Evolutionary conservation across 2,888 invertebrate species (phyloP), one percentile per base, ranked within the genome.

Genomic region (Tineola bisselliella): DNA sequence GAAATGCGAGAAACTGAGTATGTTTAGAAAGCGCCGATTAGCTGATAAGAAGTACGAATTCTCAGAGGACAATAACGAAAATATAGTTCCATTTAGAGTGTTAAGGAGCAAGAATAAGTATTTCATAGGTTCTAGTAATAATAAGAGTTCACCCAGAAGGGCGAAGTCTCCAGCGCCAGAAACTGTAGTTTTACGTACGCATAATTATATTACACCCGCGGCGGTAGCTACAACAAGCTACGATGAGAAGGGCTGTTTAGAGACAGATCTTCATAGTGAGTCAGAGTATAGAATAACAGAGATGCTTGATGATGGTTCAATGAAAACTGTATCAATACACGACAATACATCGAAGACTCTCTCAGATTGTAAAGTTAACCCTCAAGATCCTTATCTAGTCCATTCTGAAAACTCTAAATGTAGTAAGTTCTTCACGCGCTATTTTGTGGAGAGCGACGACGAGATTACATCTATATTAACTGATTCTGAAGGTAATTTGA

Each of bases 31-130:
- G 73, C 90, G 95, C 61, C 90, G 95, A 8, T 79, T 96, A 60
- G 96, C 96, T 0, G 96, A 96, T 70, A 96, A 96, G 75, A 96
- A 95, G 74, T 96, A 96, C 73, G 96, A 96, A 72, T 96, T 96
- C 72, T 94, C 93, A 0, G 95, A 95, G 68, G 94, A 94, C 61
- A 88, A 88, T 69, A 90, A 89, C 69, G 90, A 90, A 68, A 91
- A 91, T 69, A 91, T 91, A 59, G 89, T 90, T 44, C 90, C 90
- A 52, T 91, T 90, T 71, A 88, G 90, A 70, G 89, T 90, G n/a
- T 73, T 90, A 65, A 77, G 90, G 65, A 88, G 87, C 67, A 88
- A 87, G 70, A 79, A 86, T 68, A 88, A 87, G 66, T 87, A 87
- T 68, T 88, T 78, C 64, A 87, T 84, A 18, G 86, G 87, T 0